phyloP scores from a whole-genome alignment of 92 coral and sea anemone species.

The Pocillopora grandis region DNA sequence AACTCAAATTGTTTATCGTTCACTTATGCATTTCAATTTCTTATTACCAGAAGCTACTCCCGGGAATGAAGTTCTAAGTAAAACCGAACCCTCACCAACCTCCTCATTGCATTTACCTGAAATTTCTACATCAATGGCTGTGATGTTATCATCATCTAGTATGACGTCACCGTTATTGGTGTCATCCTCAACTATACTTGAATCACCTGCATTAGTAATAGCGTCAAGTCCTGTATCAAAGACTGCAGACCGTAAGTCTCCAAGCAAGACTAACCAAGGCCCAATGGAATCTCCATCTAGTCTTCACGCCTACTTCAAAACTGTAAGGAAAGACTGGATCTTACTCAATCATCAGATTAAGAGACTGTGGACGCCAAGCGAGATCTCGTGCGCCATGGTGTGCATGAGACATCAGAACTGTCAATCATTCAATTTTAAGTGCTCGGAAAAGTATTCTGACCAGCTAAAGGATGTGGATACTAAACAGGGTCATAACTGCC shows the following conservation, averaged over 20 bases:
- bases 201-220: neutral
- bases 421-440: constrained; percentile 18
- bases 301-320: constrained; percentile 18
- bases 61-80: neutral
- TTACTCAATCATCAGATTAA: constrained; percentile 13
- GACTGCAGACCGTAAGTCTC: neutral
- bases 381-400: constrained; percentile 22
- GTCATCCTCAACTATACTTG: neutral
- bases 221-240: neutral
- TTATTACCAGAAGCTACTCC: no score
- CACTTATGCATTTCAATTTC: no score
- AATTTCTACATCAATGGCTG: neutral
- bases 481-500: constrained; percentile 12
- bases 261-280: neutral
- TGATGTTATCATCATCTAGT: neutral
- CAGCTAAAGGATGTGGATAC: neutral
- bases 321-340: constrained; percentile 10
- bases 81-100: neutral
- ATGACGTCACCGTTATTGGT: neutral
- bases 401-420: constrained; percentile 19
- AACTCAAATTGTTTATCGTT: no score
- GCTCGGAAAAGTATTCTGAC: neutral
- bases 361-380: constrained; percentile 7
- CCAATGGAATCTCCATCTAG: neutral
- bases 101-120: neutral